Conservation (phyloP, 2,888 invertebrate species). For the Diadromus collaris region DNA sequence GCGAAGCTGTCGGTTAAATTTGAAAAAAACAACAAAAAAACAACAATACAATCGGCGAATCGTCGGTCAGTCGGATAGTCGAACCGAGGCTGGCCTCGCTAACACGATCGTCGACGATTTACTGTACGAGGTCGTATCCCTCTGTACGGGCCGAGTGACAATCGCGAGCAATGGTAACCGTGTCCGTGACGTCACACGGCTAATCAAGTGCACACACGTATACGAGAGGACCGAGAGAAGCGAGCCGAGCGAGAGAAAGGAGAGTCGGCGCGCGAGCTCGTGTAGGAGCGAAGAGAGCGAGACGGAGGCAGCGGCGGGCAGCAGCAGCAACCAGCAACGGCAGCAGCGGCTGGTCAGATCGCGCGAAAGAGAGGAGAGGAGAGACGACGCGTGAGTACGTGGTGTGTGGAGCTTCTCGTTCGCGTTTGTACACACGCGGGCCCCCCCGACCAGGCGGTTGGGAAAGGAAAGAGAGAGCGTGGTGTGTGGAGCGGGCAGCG, state of each 20-base stretch:
- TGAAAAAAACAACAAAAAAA: background rate
- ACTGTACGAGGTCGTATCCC: conserved; percentile 61
- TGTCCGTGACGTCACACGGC: conserved; percentile 78
- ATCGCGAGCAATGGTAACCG: conserved; percentile 78
- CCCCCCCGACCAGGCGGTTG: conserved; percentile 60
- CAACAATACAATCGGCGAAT: background rate
- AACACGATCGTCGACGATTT: conserved; percentile 28
- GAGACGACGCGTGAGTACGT: conserved; percentile 7
- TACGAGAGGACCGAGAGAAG: conserved; percentile 50
- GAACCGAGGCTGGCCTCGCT: conserved; percentile 28
- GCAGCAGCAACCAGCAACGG: background rate
- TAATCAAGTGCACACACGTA: conserved; percentile 78
- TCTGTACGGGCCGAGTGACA: conserved; percentile 70
- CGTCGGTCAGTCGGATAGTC: conserved; percentile 4
- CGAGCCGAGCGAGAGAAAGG: conserved; percentile 40
- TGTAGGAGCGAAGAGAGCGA: conserved; percentile 10
- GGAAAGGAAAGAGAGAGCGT: conserved; percentile 36
- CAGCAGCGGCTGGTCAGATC: background rate
- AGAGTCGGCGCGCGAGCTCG: background rate
- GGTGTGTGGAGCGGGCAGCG: too few species aligned
- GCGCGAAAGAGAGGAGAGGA: conserved; percentile 15
- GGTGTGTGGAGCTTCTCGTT: background rate
- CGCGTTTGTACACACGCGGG: conserved; percentile 45
- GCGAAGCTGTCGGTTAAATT: background rate
- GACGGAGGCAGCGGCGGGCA: background rate